phyloP scores from a whole-genome alignment of 37 sponge, comb jelly and placozoan species.

The Dysidea cf. avara region DNA sequence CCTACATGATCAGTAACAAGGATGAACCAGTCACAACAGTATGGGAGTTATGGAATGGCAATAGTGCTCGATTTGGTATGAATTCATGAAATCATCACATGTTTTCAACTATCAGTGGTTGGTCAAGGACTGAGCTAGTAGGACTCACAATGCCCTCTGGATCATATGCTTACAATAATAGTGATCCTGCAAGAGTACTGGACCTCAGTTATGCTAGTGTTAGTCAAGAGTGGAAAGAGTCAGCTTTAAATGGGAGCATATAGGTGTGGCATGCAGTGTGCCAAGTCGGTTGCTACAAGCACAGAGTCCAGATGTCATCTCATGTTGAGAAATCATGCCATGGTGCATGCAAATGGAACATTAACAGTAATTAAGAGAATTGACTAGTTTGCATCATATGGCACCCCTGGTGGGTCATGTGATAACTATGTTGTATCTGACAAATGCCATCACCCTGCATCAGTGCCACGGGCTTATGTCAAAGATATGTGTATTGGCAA shows the following conservation, averaged over 20 bases:
- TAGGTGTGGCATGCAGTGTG: slow-evolving; percentile 46
- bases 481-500: too few relatives aligned
- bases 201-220: slow-evolving; percentile 37
- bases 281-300: slow-evolving; percentile 21
- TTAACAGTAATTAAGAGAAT: too few relatives aligned
- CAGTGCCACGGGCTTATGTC: too few relatives aligned
- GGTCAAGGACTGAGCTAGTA: slow-evolving; percentile 48
- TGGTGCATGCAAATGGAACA: too few relatives aligned
- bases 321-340: too few relatives aligned
- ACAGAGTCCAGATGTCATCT: too few relatives aligned
- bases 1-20: slow-evolving; percentile 68
- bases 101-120: slow-evolving; percentile 71
- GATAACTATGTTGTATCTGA: too few relatives aligned
- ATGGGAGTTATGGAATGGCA: slow-evolving; percentile 74
- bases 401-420: too few relatives aligned
- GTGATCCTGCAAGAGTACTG: slow-evolving; percentile 37
- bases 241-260: slow-evolving; percentile 38
- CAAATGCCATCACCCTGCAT: too few relatives aligned
- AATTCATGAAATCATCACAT: slow-evolving; percentile 81
- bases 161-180: slow-evolving; percentile 18
- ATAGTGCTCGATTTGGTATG: slow-evolving; percentile 45
- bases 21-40: slow-evolving; percentile 62
- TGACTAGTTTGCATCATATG: too few relatives aligned
- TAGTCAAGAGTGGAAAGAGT: slow-evolving; percentile 19
- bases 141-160: slow-evolving; percentile 22